Evolutionary conservation across 2,888 invertebrate species (phyloP).

Genomic region (Proisotoma minuta): DNA sequence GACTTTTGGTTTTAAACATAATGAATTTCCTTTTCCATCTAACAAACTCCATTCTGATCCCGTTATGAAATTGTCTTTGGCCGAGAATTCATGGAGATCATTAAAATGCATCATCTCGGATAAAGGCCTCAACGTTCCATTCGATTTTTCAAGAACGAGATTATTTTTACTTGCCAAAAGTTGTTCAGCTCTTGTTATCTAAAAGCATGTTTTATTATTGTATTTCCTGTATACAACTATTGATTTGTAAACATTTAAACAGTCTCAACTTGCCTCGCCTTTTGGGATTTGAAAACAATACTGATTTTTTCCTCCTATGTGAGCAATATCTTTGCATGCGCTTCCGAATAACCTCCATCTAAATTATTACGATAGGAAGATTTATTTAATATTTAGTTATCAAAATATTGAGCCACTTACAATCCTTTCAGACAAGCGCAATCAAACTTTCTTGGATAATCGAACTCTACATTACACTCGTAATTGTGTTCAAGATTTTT

Average conservation of each 20-base stretch:
- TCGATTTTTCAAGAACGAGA: background rate
- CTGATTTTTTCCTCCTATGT: slow-evolving; percentile 12
- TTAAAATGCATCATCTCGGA: background rate
- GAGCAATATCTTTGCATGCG: background rate
- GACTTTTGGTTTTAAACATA: slow-evolving; percentile 9
- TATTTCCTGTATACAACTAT: too few species aligned
- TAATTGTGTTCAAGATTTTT: background rate
- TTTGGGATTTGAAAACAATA: slow-evolving; percentile 8
- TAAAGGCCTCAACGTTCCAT: background rate
- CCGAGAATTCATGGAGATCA: too few species aligned
- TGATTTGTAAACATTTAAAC: background rate
- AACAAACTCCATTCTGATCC: slow-evolving; percentile 22
- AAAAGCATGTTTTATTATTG: too few species aligned
- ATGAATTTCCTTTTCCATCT: slow-evolving; percentile 4
- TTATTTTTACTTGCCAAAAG: slow-evolving; percentile 6
- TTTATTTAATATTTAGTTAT: background rate
- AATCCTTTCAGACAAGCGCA: slow-evolving; percentile 26
- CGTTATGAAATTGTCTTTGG: too few species aligned
- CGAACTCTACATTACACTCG: slow-evolving; percentile 17
- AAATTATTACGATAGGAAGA: background rate
- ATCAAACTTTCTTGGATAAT: slow-evolving; percentile 10
- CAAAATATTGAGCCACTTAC: slow-evolving; percentile 13
- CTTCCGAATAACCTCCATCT: slow-evolving; percentile 24
- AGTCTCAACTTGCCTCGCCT: slow-evolving; percentile 6
- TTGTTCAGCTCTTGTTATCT: slow-evolving; percentile 18